Evolutionary conservation across 2,797 vertebrate genomes (phyloP).

Genomic region (Scyliorhinus canicula): DNA sequence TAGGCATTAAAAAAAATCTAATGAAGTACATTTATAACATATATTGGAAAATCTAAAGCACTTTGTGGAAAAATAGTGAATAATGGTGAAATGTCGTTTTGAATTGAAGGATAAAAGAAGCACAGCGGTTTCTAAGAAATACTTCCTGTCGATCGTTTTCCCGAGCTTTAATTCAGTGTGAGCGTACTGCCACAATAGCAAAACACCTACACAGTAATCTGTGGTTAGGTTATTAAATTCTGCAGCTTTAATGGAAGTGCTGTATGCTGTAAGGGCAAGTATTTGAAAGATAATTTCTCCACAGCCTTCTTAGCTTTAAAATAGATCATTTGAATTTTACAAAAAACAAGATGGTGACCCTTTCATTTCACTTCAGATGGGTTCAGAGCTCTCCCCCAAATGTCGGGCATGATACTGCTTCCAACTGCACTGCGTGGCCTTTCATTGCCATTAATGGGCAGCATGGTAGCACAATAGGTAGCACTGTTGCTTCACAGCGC

Average conservation of each 20-base stretch:
- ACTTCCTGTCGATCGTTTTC: neutral
- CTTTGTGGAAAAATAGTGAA: neutral
- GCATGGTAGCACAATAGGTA: too few relatives aligned
- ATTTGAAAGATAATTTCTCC: neutral
- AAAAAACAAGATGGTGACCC: neutral
- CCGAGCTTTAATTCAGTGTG: neutral
- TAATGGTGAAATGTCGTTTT: neutral
- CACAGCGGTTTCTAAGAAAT: neutral
- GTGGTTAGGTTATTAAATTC: neutral
- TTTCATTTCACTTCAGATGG: neutral
- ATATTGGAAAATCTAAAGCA: neutral
- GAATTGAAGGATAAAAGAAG: neutral
- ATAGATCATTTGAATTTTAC: neutral
- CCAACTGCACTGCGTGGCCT: neutral
- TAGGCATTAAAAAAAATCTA: neutral
- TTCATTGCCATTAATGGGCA: neutral
- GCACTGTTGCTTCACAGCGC: too few relatives aligned
- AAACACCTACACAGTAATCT: neutral
- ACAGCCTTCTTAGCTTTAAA: neutral
- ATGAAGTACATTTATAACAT: neutral
- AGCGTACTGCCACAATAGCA: neutral
- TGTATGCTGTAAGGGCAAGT: neutral
- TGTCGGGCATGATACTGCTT: neutral
- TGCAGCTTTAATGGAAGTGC: neutral
- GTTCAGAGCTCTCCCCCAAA: neutral